Base-by-base conservation (phyloP, 2,797 vertebrate species). In the Anguilla obscura region DNA sequence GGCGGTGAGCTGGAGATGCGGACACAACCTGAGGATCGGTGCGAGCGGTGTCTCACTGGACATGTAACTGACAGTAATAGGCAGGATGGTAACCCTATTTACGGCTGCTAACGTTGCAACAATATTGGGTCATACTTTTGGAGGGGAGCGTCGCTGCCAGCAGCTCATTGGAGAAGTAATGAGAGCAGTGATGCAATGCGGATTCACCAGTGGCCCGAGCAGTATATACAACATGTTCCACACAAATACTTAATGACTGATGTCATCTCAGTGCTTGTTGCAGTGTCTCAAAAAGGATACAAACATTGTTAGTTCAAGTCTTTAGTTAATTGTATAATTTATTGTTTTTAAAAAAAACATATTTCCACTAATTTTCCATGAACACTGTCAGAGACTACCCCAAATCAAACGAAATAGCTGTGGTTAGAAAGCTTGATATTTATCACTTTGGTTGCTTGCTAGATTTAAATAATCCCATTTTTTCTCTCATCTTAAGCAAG, bases 1-100 rank as follows among this genome's bases (percentile, higher is more conserved):
- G 60, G 58, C 60, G 3, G 24, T 30, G 30, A 60, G 27, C 36
- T 27, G n/a, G 21, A 87, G 74, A 40, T 50, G 56, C 18, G 66
- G 24, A 45, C 36, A 18, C 52, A 40, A 52, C 12, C 9, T 27
- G 14, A 85, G 90, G 24, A 69, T 63, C 85, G 27, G 24, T 74
- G 40, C 86, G 52, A n/a, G 87, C 79, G 33, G 82, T 36, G 74
- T 48, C 24, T 16, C 40, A 71, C 54, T 71, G 85, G 76, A 86
- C 50, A 45, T 33, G 27, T 45, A n/a, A 33, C 6, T 86, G 50
- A 83, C 82, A 69, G 85, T 52, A 84, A 30, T 50, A n/a, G 58
- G 54, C 45, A 6, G 60, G 66, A 50, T 89, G 89, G 90, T 92
- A 90, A 88, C 83, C 54, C 71, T 79, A 84, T 90, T 74, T 89